Base-by-base conservation (phyloP, 1,140 invertebrate genomes). In the Carposina sasakii region DNA sequence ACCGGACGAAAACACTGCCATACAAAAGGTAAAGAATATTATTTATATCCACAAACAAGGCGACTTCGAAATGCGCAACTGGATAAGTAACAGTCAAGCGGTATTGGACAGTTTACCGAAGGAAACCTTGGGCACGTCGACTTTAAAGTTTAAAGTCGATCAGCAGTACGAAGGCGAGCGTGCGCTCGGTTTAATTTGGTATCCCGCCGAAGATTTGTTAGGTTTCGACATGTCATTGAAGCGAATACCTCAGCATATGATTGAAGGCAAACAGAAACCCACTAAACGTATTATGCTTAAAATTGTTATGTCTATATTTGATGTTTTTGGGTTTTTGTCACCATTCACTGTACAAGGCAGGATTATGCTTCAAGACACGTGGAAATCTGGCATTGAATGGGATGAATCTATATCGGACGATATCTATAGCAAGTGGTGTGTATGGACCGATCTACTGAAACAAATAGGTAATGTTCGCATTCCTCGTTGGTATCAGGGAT, bases 301-400 rank as follows among this genome's bases (percentile, higher is more conserved):
- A 17, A 21, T 52, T 0, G 16, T 50, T 1, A 56, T 60, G 57
- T 47, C 28, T 12, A 48, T 76, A 13, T 77, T 64, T 49, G 70
- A 77, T 48, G 68, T 66, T 6, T 40, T 71, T 8, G 73, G 71
- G 6, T 60, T 68, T 6, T 17, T 77, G 3, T 22, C 57, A 1
- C 63, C 71, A 3, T 59, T 67, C 3, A 52, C 48, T 8, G 52
- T 76, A n/a, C 39, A 39, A 10, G 19, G 43, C 1, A 76, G 69
- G 46, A 70, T 76, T 0, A 21, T 78, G 6, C 15, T 76, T 0
- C 73, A 77, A 57, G 52, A 63, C 1, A 48, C 71, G 5, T 78
- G 76, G 71, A 42, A 52, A 19, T 33, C 20, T 8, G 36, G 48
- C 2, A 51, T 65, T 17, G 60, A 50, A 16, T 77, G 75, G 73